These are phyloP conservation scores for Petrolisthes manimaculis DNA, from an alignment of 2,888 invertebrate species.

Conservation along the genomic window DNA sequence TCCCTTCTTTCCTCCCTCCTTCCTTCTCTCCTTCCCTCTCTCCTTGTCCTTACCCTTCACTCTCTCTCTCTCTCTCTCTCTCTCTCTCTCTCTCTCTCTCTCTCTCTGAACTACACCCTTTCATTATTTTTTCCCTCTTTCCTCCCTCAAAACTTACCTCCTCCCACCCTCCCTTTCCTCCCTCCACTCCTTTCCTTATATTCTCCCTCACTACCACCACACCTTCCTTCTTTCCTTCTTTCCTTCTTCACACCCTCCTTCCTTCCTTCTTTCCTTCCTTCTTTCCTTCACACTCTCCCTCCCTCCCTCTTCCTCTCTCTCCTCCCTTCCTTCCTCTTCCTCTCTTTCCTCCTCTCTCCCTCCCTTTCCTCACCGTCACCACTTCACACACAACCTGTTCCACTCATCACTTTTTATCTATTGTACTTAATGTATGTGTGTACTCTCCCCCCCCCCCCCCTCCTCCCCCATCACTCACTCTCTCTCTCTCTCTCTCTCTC, in stretches of 20 bases:
- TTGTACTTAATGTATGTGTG: no score
- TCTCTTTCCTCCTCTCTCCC: not conserved
- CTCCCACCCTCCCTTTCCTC: not conserved
- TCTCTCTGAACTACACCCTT: not conserved
- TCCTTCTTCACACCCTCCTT: not conserved
- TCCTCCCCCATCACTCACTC: no score
- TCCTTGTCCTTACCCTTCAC: not conserved
- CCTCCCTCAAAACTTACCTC: not conserved
- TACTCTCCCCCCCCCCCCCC: no score
- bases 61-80: constrained; percentile 15
- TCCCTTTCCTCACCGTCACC: not conserved
- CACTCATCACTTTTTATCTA: no score
- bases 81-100: not conserved
- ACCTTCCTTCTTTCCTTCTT: not conserved
- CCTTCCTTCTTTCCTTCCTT: not conserved
- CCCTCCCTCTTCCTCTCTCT: not conserved
- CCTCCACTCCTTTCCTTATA: not conserved
- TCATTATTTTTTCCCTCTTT: not conserved
- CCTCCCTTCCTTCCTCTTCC: not conserved
- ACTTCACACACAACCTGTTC: no score
- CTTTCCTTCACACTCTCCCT: not conserved
- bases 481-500: no score
- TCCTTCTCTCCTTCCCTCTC: not conserved
- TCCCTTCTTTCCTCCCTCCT: not conserved
- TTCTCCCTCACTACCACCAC: not conserved